A percentile compares a stretch with the other conserved stretches of the same genome.
phyloP scores from a whole-genome alignment of 2,888 invertebrate genomes.

The Heliconius hortense region DNA sequence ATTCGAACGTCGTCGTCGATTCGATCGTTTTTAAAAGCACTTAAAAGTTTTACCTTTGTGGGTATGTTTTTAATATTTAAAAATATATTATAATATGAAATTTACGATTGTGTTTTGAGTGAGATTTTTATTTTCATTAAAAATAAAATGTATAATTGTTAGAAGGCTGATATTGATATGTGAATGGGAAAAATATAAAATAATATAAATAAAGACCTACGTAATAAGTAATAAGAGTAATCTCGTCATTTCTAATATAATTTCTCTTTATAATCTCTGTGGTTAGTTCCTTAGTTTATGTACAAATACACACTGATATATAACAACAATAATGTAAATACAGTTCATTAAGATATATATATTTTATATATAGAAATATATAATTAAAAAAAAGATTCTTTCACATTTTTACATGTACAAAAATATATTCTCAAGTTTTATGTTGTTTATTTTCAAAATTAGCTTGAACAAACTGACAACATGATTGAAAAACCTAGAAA shows the following conservation, averaged over 20 bases:
- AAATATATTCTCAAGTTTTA: no score
- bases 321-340: background rate
- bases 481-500: background rate
- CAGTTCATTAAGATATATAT: background rate
- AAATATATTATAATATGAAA: background rate
- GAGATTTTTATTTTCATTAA: conserved; percentile 15
- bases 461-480: no score
- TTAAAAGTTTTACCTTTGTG: background rate
- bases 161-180: conserved; percentile 16
- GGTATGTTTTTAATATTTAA: conserved; percentile 12
- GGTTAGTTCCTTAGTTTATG: background rate
- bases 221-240: conserved; percentile 11
- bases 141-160: conserved; percentile 1
- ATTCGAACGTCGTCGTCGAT: no score
- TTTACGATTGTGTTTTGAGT: conserved; percentile 5
- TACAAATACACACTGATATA: background rate
- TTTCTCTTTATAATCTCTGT: conserved; percentile 11
- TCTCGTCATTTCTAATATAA: conserved; percentile 16
- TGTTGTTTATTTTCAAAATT: background rate
- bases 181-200: background rate
- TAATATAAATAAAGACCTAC: conserved; percentile 8
- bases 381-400: no score
- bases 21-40: background rate
- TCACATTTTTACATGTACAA: no score
- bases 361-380: background rate